Conservation (phyloP, 2,797 vertebrate genomes). For the Lutjanus argentimaculatus region DNA sequence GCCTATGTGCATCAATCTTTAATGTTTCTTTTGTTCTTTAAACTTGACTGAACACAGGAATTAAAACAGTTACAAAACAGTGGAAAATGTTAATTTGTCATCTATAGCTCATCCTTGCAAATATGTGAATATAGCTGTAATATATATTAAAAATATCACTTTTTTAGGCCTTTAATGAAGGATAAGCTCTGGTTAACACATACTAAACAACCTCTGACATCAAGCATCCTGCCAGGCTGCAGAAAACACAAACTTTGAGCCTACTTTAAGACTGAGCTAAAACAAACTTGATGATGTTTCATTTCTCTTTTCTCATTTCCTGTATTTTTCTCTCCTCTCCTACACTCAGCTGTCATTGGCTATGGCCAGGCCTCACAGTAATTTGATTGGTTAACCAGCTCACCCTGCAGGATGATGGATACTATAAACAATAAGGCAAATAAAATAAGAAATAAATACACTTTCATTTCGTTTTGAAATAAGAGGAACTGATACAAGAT, state of each 20-base stretch:
- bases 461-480: too few species aligned
- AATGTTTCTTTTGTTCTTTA: too few species aligned
- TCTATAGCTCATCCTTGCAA: background rate
- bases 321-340: background rate
- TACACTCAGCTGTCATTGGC: conserved; percentile 10
- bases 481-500: background rate
- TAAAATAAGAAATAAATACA: too few species aligned
- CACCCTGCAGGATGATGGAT: background rate
- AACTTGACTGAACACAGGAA: background rate
- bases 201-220: background rate
- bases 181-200: background rate
- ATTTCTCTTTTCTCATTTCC: conserved; percentile 10
- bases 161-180: background rate
- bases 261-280: background rate
- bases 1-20: too few species aligned
- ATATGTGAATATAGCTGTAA: background rate
- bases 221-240: too few species aligned
- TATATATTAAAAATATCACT: too few species aligned
- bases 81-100: background rate
- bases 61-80: background rate
- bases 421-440: background rate
- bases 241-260: background rate
- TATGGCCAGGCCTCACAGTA: background rate
- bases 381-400: background rate
- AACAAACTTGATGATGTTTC: background rate